Conservation (phyloP, 2,888 invertebrate species). For the Choreutis nemorana region DNA sequence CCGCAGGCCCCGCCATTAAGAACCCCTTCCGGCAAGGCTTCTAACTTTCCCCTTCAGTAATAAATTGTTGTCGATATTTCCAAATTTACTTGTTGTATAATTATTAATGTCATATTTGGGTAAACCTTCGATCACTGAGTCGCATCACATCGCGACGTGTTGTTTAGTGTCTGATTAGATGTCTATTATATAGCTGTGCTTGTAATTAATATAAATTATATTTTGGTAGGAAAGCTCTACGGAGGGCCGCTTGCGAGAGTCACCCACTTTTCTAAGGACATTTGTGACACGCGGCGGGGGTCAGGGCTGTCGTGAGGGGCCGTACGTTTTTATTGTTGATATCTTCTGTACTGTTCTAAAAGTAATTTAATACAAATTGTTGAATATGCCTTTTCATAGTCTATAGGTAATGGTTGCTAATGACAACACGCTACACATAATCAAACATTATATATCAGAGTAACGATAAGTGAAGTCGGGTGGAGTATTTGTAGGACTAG, state of each 20-base stretch:
- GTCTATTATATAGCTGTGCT: slow-evolving; percentile 46
- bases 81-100: slow-evolving; percentile 62
- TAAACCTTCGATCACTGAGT: slow-evolving; percentile 61
- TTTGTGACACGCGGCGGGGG: too few relatives aligned
- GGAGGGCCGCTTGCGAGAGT: too few relatives aligned
- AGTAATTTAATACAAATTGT: slow-evolving; percentile 31
- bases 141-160: slow-evolving; percentile 31
- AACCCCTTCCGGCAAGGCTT: slow-evolving; percentile 88
- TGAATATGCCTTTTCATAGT: slow-evolving; percentile 36
- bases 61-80: slow-evolving; percentile 59
- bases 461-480: too few relatives aligned
- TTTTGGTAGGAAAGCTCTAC: too few relatives aligned
- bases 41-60: slow-evolving; percentile 47
- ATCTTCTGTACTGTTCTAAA: too few relatives aligned
- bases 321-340: slow-evolving; percentile 27
- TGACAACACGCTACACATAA: too few relatives aligned
- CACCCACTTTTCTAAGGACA: too few relatives aligned
- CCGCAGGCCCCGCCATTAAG: slow-evolving; percentile 61
- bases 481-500: too few relatives aligned
- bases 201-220: slow-evolving; percentile 19
- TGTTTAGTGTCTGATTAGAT: slow-evolving; percentile 42
- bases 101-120: slow-evolving; percentile 56
- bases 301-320: slow-evolving; percentile 12
- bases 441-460: too few relatives aligned
- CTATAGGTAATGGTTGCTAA: too few relatives aligned